A percentile compares a stretch with the other conserved stretches of the same genome.
phyloP scores from a whole-genome alignment of 2,797 vertebrate genomes.

The Ctenopoma multispine region DNA sequence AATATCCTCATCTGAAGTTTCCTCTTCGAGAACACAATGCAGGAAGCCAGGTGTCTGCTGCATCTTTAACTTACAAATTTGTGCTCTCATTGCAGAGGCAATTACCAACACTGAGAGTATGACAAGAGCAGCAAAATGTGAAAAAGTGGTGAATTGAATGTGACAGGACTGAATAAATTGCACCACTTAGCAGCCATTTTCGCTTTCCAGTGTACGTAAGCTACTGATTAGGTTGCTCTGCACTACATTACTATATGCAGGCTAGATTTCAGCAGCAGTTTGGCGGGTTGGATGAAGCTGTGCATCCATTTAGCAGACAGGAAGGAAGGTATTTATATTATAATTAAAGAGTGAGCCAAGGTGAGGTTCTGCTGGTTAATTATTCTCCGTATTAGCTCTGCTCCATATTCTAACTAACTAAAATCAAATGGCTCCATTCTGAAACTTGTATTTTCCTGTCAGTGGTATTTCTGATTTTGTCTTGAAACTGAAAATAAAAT shows the following conservation, averaged over 20 bases:
- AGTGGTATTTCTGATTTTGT: not conserved
- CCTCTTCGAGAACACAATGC: not conserved
- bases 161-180: constrained; percentile 60
- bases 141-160: constrained; percentile 43
- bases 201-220: constrained; percentile 24
- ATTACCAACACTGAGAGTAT: constrained; percentile 36
- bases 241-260: constrained; percentile 35
- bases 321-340: constrained; percentile 8
- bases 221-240: constrained; percentile 43
- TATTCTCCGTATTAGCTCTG: not conserved
- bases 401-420: not conserved
- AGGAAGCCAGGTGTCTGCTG: constrained; percentile 30
- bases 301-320: not conserved
- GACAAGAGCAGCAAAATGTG: constrained; percentile 43
- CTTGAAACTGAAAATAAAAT: too few species aligned
- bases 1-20: constrained; percentile 6
- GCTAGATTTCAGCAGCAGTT: constrained; percentile 10
- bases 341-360: constrained; percentile 11
- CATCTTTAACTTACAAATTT: constrained; percentile 31
- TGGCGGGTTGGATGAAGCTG: not conserved
- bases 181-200: constrained; percentile 56
- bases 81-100: constrained; percentile 32
- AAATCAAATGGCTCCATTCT: not conserved
- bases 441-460: not conserved
- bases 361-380: constrained; percentile 13